Conservation (phyloP, 2,888 invertebrate genomes). For the Caradrina kadenii region DNA sequence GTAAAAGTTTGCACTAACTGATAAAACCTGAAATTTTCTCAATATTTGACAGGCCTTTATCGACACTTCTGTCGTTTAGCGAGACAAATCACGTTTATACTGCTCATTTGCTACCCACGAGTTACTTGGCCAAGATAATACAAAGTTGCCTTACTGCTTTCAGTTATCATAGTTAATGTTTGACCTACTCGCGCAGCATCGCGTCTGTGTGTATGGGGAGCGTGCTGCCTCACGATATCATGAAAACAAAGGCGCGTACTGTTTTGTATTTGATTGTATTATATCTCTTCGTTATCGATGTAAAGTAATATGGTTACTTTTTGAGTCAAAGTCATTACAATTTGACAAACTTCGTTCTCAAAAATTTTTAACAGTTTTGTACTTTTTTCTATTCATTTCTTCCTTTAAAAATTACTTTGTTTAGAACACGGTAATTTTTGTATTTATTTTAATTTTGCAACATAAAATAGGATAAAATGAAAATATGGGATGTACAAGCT, state of each 20-base stretch:
- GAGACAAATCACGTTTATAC: constrained; percentile 44
- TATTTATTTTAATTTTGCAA: too few species aligned
- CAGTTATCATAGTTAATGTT: constrained; percentile 71
- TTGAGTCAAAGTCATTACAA: too few species aligned
- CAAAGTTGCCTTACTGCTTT: constrained; percentile 65
- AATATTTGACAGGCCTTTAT: constrained; percentile 26
- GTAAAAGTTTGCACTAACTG: constrained; percentile 13
- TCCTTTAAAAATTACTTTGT: too few species aligned
- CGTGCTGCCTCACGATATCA: constrained; percentile 55
- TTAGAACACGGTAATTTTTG: too few species aligned
- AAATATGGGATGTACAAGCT: too few species aligned
- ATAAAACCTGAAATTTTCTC: constrained; percentile 19
- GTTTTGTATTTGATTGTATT: constrained; percentile 29
- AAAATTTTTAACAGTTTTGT: too few species aligned
- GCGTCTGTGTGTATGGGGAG: constrained; percentile 39
- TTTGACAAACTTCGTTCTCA: too few species aligned
- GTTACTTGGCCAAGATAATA: constrained; percentile 64
- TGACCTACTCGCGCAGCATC: constrained; percentile 70
- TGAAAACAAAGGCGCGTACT: constrained; percentile 37
- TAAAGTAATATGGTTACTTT: background rate
- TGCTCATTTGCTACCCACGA: constrained; percentile 52
- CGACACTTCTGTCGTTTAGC: constrained; percentile 23
- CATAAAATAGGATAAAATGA: too few species aligned
- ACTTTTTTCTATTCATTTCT: too few species aligned
- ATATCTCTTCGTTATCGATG: constrained; percentile 9